Percentiles rank a stretch among this genome's conserved stretches.
phyloP scores from a whole-genome alignment of 2,113 vertebrate species.

The Thryonomys swinderianus region DNA sequence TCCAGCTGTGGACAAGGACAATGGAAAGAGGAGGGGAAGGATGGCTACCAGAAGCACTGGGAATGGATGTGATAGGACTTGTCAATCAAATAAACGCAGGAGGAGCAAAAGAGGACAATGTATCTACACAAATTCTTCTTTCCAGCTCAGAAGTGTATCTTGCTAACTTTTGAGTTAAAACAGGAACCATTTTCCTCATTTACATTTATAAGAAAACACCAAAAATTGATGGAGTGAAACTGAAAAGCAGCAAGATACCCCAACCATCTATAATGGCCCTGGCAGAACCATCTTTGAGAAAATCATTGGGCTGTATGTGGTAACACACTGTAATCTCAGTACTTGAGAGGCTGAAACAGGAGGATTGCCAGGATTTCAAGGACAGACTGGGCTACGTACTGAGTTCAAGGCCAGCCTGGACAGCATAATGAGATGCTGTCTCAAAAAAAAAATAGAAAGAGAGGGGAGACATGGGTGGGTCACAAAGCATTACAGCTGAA shows the following conservation, averaged over 20 bases:
- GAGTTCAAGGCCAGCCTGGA: background rate
- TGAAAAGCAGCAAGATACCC: conserved; percentile 10
- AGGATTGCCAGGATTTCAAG: background rate
- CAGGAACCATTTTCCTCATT: background rate
- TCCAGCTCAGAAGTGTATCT: background rate
- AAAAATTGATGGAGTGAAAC: background rate
- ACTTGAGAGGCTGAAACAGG: background rate
- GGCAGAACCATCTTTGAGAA: background rate
- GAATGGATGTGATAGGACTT: background rate
- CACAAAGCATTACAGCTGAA: background rate
- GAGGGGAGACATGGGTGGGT: background rate
- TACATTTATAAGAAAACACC: conserved; percentile 36
- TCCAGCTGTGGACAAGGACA: background rate
- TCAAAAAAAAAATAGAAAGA: background rate
- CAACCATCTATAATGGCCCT: background rate
- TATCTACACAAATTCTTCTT: background rate
- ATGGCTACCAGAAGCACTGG: background rate
- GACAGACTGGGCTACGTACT: background rate
- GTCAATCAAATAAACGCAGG: background rate
- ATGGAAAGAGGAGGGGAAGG: background rate
- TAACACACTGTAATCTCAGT: background rate
- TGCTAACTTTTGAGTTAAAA: background rate
- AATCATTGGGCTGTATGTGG: background rate
- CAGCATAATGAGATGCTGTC: background rate
- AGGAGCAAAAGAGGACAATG: background rate